These are phyloP conservation scores for Dasypus novemcinctus DNA, from an alignment of 2,113 vertebrate species.

Conservation along the genomic window DNA sequence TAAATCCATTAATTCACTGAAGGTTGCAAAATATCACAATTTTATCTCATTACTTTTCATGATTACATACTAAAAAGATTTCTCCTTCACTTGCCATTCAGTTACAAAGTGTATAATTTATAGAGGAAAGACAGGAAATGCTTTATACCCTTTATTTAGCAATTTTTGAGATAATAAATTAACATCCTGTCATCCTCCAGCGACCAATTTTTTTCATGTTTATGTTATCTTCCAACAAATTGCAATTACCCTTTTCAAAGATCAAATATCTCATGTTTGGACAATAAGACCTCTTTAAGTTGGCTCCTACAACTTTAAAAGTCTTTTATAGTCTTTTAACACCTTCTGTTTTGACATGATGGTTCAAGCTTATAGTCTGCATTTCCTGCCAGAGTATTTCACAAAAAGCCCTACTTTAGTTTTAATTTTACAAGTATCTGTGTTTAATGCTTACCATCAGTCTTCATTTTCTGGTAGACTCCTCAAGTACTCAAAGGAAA, in stretches of 20 bases:
- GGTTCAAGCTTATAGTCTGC: background rate
- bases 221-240: background rate
- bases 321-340: background rate
- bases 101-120: background rate
- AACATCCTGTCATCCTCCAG: background rate
- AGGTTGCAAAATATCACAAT: background rate
- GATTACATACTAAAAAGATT: background rate
- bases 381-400: background rate
- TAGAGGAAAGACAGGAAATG: background rate
- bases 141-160: background rate
- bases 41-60: background rate
- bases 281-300: background rate
- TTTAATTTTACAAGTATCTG: background rate
- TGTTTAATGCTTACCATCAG: background rate
- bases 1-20: no score
- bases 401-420: background rate
- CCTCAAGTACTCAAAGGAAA: background rate
- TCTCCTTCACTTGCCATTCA: background rate
- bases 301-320: background rate
- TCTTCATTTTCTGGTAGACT: background rate
- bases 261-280: background rate
- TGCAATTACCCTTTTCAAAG: background rate
- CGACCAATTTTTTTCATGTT: background rate
- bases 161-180: background rate
- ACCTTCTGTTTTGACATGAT: background rate